phyloP scores from a whole-genome alignment of 1,140 invertebrate genomes.

The Cecropterus lyciades region DNA sequence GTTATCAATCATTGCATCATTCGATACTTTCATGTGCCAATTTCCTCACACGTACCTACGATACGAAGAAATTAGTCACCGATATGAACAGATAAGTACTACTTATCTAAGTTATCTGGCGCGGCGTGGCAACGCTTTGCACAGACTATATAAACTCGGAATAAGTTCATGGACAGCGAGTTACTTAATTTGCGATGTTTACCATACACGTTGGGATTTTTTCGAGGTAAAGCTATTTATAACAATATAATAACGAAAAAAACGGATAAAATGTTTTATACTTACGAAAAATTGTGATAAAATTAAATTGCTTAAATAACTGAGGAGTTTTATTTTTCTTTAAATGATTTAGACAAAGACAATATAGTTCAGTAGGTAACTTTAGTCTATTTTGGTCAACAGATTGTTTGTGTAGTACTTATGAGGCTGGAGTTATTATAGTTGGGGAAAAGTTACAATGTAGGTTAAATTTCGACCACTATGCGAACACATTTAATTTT shows the following conservation, averaged over 20 bases:
- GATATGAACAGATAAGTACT: slow-evolving; percentile 5
- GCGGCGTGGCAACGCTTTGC: neutral
- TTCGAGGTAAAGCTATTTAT: neutral
- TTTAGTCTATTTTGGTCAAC: no score
- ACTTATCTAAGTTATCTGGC: slow-evolving; percentile 2
- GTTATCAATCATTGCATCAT: slow-evolving; percentile 13
- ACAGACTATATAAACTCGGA: neutral
- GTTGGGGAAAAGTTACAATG: no score
- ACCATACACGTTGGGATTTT: neutral
- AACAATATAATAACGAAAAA: neutral
- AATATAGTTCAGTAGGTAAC: no score
- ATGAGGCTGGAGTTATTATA: no score
- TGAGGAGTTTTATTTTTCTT: no score
- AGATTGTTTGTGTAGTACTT: no score
- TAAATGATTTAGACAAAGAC: no score
- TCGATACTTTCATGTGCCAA: slow-evolving; percentile 7
- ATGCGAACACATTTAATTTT: no score
- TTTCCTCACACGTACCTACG: neutral
- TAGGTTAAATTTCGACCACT: no score
- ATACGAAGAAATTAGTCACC: slow-evolving; percentile 16
- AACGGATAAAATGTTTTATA: no score
- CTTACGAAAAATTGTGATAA: no score
- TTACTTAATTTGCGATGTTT: neutral
- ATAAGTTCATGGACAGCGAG: neutral
- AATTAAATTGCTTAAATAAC: no score